phyloP scores from a whole-genome alignment of 92 coral and sea anemone genomes.

The Palythoa heliodiscus region DNA sequence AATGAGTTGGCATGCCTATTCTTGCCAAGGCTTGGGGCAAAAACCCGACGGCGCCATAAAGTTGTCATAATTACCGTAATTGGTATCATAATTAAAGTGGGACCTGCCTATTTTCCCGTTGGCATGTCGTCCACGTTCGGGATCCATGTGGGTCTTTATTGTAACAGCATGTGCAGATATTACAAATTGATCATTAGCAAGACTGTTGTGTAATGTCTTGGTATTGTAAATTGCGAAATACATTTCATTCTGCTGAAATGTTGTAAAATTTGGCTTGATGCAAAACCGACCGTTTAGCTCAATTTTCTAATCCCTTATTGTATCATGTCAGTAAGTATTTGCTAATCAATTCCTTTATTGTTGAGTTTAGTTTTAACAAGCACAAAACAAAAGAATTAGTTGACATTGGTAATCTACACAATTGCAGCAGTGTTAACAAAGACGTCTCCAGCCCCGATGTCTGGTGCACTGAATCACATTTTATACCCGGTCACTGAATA shows the following conservation, averaged over 20 bases:
- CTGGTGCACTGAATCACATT: conserved; percentile 5
- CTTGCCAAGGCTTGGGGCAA: neutral
- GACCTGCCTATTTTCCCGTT: neutral
- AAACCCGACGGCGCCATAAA: conserved; percentile 21
- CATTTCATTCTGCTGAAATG: neutral
- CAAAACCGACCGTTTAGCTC: too few relatives aligned
- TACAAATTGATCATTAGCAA: neutral
- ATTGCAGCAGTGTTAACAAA: conserved; percentile 5
- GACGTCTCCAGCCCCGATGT: conserved; percentile 24
- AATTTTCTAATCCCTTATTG: neutral
- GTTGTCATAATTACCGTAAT: conserved; percentile 31
- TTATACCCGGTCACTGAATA: conserved; percentile 1
- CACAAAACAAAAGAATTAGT: neutral
- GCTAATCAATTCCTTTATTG: neutral
- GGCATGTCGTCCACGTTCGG: neutral
- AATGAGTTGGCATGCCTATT: conserved; percentile 16
- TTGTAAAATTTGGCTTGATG: neutral
- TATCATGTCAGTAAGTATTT: neutral
- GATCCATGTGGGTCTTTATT: neutral
- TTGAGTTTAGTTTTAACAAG: conserved; percentile 17
- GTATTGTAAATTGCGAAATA: neutral
- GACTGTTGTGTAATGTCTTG: neutral
- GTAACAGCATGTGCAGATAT: neutral
- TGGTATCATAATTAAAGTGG: neutral
- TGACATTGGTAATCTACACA: conserved; percentile 22